A percentile compares a stretch with the other conserved stretches of the same genome.
Conservation (phyloP, 64 coral and sea anemone genomes). For the Pocillopora verrucosa region DNA sequence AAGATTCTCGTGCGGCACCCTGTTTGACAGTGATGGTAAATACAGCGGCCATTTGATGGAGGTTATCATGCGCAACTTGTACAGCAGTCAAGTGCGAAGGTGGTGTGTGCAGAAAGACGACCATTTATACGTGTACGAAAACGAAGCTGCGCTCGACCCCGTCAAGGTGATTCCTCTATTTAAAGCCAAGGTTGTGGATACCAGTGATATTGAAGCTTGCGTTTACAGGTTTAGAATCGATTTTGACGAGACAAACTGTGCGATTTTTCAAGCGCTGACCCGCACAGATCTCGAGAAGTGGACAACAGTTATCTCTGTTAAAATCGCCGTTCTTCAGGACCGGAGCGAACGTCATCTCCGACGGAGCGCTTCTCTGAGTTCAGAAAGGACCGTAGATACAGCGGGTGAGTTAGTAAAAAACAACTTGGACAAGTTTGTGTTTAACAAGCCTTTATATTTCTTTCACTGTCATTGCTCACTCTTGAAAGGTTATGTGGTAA, state of each 20-base stretch:
- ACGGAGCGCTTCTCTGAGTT: background rate
- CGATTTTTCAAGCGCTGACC: constrained; percentile 61
- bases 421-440: too few relatives aligned
- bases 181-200: constrained; percentile 53
- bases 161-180: constrained; percentile 54
- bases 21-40: constrained; percentile 88
- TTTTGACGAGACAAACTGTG: constrained; percentile 42
- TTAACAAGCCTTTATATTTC: too few relatives aligned
- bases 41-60: constrained; percentile 83
- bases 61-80: constrained; percentile 48
- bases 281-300: constrained; percentile 88
- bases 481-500: too few relatives aligned
- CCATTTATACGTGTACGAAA: constrained; percentile 61
- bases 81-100: constrained; percentile 72
- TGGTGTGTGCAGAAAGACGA: constrained; percentile 82
- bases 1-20: constrained; percentile 79
- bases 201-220: constrained; percentile 44
- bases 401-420: too few relatives aligned
- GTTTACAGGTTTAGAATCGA: constrained; percentile 64
- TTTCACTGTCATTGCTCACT: too few relatives aligned
- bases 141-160: constrained; percentile 36
- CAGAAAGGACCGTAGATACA: background rate
- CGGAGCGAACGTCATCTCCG: constrained; percentile 57
- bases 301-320: constrained; percentile 82
- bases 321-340: constrained; percentile 67